Evolutionary conservation across 2,113 vertebrate genomes (phyloP), one percentile per base, ranked within the genome.

Genomic region (Perognathus longimembris): DNA sequence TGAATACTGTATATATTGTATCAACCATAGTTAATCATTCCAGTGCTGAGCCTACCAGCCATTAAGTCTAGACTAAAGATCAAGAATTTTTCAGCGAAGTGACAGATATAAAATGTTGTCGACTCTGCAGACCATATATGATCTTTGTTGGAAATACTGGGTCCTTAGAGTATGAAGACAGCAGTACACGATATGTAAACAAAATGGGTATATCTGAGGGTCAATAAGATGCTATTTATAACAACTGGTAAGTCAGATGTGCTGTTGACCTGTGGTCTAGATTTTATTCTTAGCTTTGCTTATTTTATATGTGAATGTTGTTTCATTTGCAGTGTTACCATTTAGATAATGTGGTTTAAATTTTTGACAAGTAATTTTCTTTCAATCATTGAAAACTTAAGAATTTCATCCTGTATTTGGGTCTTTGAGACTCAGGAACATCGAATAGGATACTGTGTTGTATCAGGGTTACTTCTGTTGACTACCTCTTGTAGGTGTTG

Each of bases 401-500:
- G 70, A 95, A 63, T 71, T 88, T 74, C 6, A 2, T 95, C 66
- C 42, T 69, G 1, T 17, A 57, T 86, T 34, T 12, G 45, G 9
- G n/a, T 89, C n/a, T 93, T 45, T 54, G 74, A 91, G 81, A 87
- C 85, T 95, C 74, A 42, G 24, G 77, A 94, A 34, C 20, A 76
- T 17, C 79, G 38, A 3, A 28, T 54, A 50, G 71, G 66, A 45
- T 38, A 36, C 28, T 92, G 38, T 93, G 26, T 92, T 93, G 94
- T 80, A 95, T 96, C 90, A 96, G 96, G 92, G 64, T 95, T 97
- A 85, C 84, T 96, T 88, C 91, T 97, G 94, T 96, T 96, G 88
- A 97, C 97, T 98, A 97, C 97, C 97, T 98, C 97, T 91, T 94
- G 97, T 96, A 95, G 88, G 92, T 95, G 91, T 93, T 92, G 95